Evolutionary conservation across 2,888 invertebrate species (phyloP).

Genomic region (Protonemura montana): DNA sequence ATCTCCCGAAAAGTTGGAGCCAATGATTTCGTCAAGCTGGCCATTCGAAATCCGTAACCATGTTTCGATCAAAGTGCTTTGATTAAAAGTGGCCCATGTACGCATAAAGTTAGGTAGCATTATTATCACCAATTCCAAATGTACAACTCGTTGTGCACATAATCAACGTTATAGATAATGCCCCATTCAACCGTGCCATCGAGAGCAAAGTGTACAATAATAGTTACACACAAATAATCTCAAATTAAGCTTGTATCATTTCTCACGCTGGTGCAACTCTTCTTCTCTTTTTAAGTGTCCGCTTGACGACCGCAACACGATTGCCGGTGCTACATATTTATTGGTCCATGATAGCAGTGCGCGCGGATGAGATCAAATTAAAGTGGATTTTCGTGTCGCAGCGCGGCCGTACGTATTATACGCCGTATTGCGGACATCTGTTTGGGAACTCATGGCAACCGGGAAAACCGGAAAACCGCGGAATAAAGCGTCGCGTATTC

Average conservation of each 20-base stretch:
- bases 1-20: background rate
- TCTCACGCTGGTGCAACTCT: background rate
- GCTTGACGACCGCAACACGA: background rate
- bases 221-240: conserved; percentile 35
- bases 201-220: conserved; percentile 38
- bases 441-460: conserved; percentile 15
- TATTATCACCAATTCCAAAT: background rate
- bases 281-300: conserved; percentile 25
- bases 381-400: conserved; percentile 36
- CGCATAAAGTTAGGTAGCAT: background rate
- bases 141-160: background rate
- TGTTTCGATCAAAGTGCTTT: background rate
- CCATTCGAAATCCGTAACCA: background rate
- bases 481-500: background rate
- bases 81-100: background rate
- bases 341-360: background rate
- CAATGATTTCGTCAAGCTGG: background rate
- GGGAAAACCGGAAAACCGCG: conserved; percentile 17
- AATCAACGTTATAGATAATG: background rate
- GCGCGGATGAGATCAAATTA: conserved; percentile 37
- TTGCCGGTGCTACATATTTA: background rate
- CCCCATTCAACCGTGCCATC: background rate
- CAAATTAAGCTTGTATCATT: conserved; percentile 24
- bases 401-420: conserved; percentile 9
- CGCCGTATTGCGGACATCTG: conserved; percentile 31